Conservation (phyloP, 2,113 vertebrate genomes). For the Thoracochromis brauschi region DNA sequence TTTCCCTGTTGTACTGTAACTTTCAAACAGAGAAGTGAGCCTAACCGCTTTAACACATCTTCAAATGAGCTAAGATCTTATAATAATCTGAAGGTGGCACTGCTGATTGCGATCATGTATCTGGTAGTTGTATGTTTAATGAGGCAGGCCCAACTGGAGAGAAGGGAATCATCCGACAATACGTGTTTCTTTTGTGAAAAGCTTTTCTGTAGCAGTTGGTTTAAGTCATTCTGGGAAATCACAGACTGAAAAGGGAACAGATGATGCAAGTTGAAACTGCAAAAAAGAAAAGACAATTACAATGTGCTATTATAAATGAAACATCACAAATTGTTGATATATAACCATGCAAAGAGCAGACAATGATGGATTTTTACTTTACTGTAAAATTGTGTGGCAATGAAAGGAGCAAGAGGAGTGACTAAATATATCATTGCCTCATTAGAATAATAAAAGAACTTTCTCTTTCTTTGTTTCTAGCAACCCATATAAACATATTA, state of each 20-base stretch:
- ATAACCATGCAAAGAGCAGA: neutral
- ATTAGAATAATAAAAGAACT: neutral
- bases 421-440: neutral
- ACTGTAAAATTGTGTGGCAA: neutral
- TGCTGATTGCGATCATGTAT: neutral
- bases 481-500: neutral
- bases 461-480: neutral
- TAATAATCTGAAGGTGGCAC: neutral
- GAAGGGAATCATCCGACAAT: neutral
- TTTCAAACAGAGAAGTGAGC: neutral
- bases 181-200: neutral
- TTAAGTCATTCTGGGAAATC: conserved; percentile 17
- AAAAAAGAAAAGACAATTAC: neutral
- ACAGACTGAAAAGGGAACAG: neutral
- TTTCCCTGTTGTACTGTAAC: neutral
- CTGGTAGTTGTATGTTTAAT: neutral
- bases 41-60: neutral
- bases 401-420: neutral
- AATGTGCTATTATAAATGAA: conserved; percentile 1
- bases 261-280: conserved; percentile 11
- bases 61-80: neutral
- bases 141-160: neutral
- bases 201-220: neutral
- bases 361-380: neutral
- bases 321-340: neutral